Percentiles rank a stretch among this genome's conserved stretches.
Conservation (phyloP, 2,888 invertebrate genomes). For the Cylindroiulus punctatus region DNA sequence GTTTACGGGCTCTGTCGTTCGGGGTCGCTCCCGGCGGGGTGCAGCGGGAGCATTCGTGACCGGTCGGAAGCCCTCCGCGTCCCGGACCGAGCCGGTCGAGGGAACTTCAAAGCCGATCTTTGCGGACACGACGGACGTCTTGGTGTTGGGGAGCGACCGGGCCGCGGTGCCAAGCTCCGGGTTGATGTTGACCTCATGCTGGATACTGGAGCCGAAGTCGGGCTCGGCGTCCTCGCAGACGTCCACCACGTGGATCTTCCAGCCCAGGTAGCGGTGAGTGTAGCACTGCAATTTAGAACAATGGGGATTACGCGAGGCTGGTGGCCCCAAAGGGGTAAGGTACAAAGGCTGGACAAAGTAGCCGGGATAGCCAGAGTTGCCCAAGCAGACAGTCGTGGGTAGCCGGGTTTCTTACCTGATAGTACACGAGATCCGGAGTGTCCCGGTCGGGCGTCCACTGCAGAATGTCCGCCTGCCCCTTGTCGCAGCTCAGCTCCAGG, state of each 20-base stretch:
- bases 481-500: conserved; percentile 82
- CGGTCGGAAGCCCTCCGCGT: conserved; percentile 53
- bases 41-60: conserved; percentile 53
- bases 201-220: conserved; percentile 56
- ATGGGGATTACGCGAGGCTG: neutral
- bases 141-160: conserved; percentile 37
- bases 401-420: conserved; percentile 84
- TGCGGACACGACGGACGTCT: conserved; percentile 46
- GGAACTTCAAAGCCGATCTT: conserved; percentile 50
- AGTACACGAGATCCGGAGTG: conserved; percentile 92
- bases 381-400: too few species aligned
- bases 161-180: neutral
- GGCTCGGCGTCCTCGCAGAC: conserved; percentile 62
- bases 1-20: neutral
- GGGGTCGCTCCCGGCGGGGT: conserved; percentile 47
- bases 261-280: conserved; percentile 89
- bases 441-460: conserved; percentile 86
- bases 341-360: too few species aligned
- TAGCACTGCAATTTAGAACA: conserved; percentile 76
- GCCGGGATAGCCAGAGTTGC: too few species aligned
- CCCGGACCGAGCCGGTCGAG: neutral
- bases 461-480: conserved; percentile 73
- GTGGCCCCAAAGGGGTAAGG: too few species aligned
- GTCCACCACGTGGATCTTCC: conserved; percentile 90
- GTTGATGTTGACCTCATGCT: conserved; percentile 53